Conservation (phyloP, 2,797 vertebrate genomes). For the Cottoperca gobio region DNA sequence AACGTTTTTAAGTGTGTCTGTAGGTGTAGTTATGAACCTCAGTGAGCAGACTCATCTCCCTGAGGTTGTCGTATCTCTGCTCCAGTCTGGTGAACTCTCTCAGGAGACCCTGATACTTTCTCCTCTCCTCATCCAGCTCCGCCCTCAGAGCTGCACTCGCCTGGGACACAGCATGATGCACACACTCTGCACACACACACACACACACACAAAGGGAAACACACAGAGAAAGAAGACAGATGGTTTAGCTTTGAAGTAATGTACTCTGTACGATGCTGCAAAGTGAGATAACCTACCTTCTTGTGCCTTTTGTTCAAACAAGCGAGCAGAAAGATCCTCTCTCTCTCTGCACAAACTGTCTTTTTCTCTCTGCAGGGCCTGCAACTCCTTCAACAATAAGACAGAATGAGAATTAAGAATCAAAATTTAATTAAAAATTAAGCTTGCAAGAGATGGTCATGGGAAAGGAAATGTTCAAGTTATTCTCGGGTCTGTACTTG, state of each 20-base stretch:
- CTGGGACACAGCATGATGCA: conserved; percentile 57
- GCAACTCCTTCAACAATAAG: conserved; percentile 69
- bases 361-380: conserved; percentile 70
- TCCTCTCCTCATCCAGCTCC: conserved; percentile 86
- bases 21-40: conserved; percentile 64
- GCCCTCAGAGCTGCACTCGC: conserved; percentile 70
- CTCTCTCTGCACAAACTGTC: conserved; percentile 71
- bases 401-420: conserved; percentile 4
- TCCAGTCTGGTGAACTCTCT: conserved; percentile 86
- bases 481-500: conserved; percentile 60
- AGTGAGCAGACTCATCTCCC: conserved; percentile 83
- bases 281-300: conserved; percentile 68
- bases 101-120: conserved; percentile 86
- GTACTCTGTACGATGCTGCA: neutral
- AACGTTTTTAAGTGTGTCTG: neutral
- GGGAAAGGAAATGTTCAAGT: neutral
- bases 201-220: neutral
- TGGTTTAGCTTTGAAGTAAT: neutral
- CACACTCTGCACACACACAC: conserved; percentile 61
- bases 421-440: neutral
- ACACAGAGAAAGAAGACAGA: no score
- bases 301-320: conserved; percentile 69
- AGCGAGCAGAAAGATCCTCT: conserved; percentile 66
- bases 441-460: neutral
- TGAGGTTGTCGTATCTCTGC: conserved; percentile 87